These are phyloP conservation scores for Metacarcinus magister DNA, from an alignment of 2,888 invertebrate genomes.

Conservation along the genomic window DNA sequence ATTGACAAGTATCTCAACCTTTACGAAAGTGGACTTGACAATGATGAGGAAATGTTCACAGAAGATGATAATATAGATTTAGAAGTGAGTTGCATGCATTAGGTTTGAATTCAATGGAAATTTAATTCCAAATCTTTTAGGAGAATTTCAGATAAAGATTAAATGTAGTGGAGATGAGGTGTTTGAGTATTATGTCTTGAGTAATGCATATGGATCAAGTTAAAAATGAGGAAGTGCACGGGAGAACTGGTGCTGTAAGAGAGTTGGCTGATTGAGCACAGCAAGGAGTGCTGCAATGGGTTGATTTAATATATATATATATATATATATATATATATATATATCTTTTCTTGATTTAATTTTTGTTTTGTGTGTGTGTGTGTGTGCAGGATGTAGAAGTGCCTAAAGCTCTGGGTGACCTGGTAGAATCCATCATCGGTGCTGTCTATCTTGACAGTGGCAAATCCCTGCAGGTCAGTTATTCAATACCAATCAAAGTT, in stretches of 20 bases:
- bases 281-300: no score
- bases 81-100: constrained; percentile 51
- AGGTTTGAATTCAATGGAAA: not conserved
- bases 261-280: no score
- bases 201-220: no score
- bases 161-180: no score
- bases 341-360: not conserved
- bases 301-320: no score
- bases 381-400: constrained; percentile 98
- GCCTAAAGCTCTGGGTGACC: constrained; percentile 98
- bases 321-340: no score
- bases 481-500: not conserved
- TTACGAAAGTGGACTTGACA: not conserved
- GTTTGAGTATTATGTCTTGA: no score
- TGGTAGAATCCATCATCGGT: constrained; percentile 99
- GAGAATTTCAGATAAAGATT: no score
- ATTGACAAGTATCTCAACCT: constrained; percentile 87
- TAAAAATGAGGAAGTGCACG: no score
- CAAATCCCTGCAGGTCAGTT: constrained; percentile 96
- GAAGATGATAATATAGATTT: constrained; percentile 96
- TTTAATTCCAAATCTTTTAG: not conserved
- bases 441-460: constrained; percentile 97
- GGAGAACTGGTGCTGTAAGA: no score
- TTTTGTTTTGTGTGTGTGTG: not conserved
- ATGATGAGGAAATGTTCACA: constrained; percentile 59